Evolutionary conservation across 2,888 invertebrate genomes (phyloP).

Genomic region (Crossocerus cetratus): DNA sequence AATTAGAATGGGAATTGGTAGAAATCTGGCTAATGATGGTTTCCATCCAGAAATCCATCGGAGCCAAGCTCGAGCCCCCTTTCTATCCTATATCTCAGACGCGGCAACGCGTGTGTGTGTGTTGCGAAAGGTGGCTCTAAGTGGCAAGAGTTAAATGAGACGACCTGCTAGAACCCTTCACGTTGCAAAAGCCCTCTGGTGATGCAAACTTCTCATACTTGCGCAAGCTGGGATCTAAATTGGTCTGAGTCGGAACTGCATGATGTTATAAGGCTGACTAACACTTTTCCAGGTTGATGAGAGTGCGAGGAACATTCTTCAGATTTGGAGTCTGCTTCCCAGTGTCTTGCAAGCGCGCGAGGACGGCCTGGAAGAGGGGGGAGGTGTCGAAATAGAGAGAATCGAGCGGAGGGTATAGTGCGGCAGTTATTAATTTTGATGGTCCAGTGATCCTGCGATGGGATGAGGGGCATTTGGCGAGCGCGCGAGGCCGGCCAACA

Average conservation of each 20-base stretch:
- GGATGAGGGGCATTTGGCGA: slow-evolving; percentile 70
- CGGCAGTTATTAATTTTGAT: slow-evolving; percentile 45
- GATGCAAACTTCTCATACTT: slow-evolving; percentile 52
- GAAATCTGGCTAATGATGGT: slow-evolving; percentile 18
- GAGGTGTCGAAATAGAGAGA: slow-evolving; percentile 38
- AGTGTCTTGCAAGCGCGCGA: no score
- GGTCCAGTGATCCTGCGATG: slow-evolving; percentile 35
- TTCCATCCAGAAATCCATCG: slow-evolving; percentile 22
- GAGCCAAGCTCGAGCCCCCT: slow-evolving; percentile 26
- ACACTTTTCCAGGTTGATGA: no score
- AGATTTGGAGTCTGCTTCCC: no score
- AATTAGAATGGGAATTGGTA: background rate
- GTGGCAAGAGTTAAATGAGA: slow-evolving; percentile 53
- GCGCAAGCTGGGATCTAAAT: slow-evolving; percentile 40
- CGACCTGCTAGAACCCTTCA: slow-evolving; percentile 53
- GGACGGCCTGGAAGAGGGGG: background rate
- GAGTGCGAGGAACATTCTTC: background rate
- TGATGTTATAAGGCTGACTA: background rate
- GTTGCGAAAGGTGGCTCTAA: slow-evolving; percentile 54
- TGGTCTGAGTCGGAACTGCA: slow-evolving; percentile 12
- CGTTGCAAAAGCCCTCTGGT: slow-evolving; percentile 56
- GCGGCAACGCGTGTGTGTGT: background rate
- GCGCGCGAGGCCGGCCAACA: slow-evolving; percentile 62
- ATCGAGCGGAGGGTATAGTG: slow-evolving; percentile 6
- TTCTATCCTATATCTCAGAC: slow-evolving; percentile 34